Evolutionary conservation across 2,888 invertebrate genomes (phyloP), one percentile per base, ranked within the genome.

Genomic region (Alentia gelatinosa): DNA sequence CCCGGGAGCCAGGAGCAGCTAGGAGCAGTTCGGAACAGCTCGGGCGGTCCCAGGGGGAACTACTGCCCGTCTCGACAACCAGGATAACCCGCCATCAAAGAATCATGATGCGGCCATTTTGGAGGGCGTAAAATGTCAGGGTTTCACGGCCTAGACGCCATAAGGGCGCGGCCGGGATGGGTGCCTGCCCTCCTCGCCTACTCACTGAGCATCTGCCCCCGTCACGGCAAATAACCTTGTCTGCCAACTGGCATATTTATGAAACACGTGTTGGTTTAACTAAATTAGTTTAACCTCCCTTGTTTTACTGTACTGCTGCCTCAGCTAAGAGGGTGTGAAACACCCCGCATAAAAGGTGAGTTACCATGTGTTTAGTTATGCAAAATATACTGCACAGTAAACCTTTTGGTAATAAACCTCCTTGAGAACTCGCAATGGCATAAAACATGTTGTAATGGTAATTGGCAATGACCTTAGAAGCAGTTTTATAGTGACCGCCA

Each of bases 91-190:
- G 39, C n/a, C 79, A 79, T 79, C 79, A 79, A 79, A 79, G 79
- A 79, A 79, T 79, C 79, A 79, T 79, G 79, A 37, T 23, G 37
- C 37, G 35, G 79, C 79, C 39, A 79, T 79, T 39, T 79, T 35
- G 79, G 35, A 5, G 39, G 79, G 79, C 39, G 79, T 39, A 79
- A 79, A 39, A 39, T 35, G 35, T 23, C 79, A 35, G 79, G 26
- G 39, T 15, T 33, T 79, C 37, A 37, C 79, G 23, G 56, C 56
- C 56, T 56, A n/a, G n/a, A 19, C 56, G n/a, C n/a, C n/a, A n/a
- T n/a, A n/a, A 56, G 56, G 56, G 56, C 23, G 56, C 19, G 56
- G 56, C n/a, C n/a, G n/a, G 19, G 56, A 56, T 19, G n/a, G 56
- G 56, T 19, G 56, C 3, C 56, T 4, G 56, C n/a, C 56, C 19